Evolutionary conservation across 37 sponge, comb jelly and placozoan species (phyloP).

Genomic region (Aphrocallistes beatrix): DNA sequence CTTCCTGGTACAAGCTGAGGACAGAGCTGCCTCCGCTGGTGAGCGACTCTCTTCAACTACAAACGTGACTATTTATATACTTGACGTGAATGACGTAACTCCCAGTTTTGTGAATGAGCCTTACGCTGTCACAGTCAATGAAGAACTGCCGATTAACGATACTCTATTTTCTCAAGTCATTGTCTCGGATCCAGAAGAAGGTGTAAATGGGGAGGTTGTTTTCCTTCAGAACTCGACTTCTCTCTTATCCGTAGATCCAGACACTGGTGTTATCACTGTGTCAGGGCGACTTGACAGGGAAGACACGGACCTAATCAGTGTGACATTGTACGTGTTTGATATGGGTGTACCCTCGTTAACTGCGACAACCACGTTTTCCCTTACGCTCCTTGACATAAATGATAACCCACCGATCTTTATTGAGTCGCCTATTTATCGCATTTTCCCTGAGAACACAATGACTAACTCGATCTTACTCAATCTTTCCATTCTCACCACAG

Average conservation of each 20-base stretch:
- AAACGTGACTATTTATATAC: background rate
- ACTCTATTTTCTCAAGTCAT: background rate
- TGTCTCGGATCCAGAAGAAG: background rate
- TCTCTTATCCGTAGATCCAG: background rate
- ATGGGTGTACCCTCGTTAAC: background rate
- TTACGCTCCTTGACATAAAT: background rate
- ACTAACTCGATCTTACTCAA: background rate
- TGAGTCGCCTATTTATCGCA: background rate
- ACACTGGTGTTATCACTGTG: background rate
- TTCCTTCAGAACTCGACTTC: background rate
- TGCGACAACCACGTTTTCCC: background rate
- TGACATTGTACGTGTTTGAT: background rate
- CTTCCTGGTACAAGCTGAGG: background rate
- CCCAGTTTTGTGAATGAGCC: background rate
- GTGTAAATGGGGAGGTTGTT: background rate
- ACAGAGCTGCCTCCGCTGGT: background rate
- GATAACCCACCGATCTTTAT: background rate
- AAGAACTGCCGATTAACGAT: background rate
- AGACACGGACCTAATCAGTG: background rate
- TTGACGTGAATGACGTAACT: background rate
- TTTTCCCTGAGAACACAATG: background rate
- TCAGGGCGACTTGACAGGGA: conserved; percentile 12
- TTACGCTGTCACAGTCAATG: background rate
- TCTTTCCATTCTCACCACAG: background rate
- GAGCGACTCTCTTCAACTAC: background rate